Conservation (phyloP, 37 sponge, comb jelly and placozoan genomes). For the Halisarca cf. caerulea region DNA sequence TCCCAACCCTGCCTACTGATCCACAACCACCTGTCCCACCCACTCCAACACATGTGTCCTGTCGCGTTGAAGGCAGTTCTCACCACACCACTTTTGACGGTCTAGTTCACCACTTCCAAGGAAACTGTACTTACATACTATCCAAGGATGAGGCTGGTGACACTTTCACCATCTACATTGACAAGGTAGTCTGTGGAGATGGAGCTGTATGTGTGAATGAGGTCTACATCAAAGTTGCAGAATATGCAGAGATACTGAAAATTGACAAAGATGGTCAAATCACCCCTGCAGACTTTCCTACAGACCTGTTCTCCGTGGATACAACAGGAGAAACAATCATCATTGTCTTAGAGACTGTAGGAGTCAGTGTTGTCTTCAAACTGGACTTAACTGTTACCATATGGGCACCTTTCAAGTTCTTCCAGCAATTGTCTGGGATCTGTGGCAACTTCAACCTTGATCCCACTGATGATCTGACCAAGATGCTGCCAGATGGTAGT, state of each 20-base stretch:
- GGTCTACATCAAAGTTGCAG: neutral
- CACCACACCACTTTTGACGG: slow-evolving; percentile 12
- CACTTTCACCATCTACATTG: neutral
- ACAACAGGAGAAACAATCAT: neutral
- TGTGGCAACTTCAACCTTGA: neutral
- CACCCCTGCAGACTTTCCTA: neutral
- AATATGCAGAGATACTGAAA: neutral
- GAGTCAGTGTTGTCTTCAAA: neutral
- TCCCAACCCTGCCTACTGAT: neutral
- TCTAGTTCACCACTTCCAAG: slow-evolving; percentile 8
- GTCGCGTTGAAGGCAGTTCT: neutral
- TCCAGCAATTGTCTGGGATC: neutral
- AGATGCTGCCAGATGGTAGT: neutral
- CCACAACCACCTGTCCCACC: neutral
- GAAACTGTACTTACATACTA: neutral
- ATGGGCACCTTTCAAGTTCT: neutral
- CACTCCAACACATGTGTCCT: neutral
- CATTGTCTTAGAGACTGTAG: neutral
- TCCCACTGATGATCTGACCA: neutral
- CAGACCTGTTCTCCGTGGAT: neutral
- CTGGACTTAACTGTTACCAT: neutral
- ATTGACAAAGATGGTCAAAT: neutral
- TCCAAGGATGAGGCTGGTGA: neutral
- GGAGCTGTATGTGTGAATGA: neutral
- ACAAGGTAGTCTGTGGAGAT: neutral